Percentiles rank a stretch among this genome's conserved stretches.
Conservation (phyloP, 2,113 vertebrate genomes). For the Nothoprocta perdicaria region DNA sequence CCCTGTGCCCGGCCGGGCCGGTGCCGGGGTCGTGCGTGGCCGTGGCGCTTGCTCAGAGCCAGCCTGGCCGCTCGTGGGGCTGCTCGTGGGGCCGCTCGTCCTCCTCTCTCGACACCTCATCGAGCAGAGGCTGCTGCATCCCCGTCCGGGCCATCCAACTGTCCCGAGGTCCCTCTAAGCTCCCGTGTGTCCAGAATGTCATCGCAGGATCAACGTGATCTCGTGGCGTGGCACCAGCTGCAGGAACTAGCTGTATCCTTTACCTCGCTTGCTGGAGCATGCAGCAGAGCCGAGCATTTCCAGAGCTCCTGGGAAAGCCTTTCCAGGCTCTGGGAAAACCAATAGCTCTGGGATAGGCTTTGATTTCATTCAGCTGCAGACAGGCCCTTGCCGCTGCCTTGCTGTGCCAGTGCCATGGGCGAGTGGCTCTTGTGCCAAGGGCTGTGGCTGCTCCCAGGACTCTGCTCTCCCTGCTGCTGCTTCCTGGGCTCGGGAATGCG, state of each 20-base stretch:
- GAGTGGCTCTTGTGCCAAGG: background rate
- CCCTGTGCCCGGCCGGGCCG: background rate
- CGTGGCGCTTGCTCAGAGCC: background rate
- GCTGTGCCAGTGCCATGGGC: background rate
- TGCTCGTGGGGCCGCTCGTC: background rate
- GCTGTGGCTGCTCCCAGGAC: no score
- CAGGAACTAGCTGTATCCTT: background rate
- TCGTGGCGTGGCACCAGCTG: background rate
- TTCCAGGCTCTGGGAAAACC: slow-evolving; percentile 26
- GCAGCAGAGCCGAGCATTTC: background rate
- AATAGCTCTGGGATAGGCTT: background rate
- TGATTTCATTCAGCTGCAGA: background rate
- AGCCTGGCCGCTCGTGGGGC: background rate
- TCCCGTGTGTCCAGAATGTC: background rate
- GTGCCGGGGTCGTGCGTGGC: background rate
- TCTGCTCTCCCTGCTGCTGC: background rate
- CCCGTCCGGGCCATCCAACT: background rate
- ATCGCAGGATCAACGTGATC: fast-evolving
- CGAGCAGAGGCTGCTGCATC: background rate
- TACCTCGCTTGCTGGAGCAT: background rate
- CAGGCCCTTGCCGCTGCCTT: fast-evolving
- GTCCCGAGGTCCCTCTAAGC: background rate
- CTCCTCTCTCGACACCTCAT: background rate
- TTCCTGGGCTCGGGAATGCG: background rate
- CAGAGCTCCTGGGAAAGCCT: slow-evolving; percentile 26